phyloP scores from a whole-genome alignment of 2,888 invertebrate genomes.

The Odiellus spinosus region DNA sequence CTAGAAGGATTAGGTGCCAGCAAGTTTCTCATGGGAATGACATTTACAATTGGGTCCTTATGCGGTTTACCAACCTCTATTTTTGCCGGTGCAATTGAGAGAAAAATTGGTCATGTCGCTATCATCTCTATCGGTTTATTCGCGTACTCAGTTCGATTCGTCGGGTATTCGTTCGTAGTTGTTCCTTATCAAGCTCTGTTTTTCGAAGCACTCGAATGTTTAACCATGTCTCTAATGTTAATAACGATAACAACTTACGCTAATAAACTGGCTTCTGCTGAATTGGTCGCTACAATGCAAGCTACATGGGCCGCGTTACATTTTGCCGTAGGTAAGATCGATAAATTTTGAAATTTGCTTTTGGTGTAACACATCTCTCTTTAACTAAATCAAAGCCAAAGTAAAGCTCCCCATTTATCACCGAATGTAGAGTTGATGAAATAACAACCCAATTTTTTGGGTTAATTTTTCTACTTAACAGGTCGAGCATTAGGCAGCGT shows the following conservation, averaged over 20 bases:
- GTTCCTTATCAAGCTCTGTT: background rate
- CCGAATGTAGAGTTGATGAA: no score
- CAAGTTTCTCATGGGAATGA: constrained; percentile 59
- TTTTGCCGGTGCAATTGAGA: constrained; percentile 55
- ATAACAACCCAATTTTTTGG: no score
- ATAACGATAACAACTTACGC: constrained; percentile 7
- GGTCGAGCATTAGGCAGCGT: constrained; percentile 6
- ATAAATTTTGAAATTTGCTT: background rate
- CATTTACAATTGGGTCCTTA: constrained; percentile 57
- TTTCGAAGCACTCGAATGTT: constrained; percentile 5
- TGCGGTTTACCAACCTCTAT: constrained; percentile 57
- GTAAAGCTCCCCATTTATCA: no score
- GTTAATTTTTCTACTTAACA: background rate
- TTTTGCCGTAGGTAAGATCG: constrained; percentile 1
- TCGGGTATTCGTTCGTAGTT: constrained; percentile 33
- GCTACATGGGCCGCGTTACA: constrained; percentile 9
- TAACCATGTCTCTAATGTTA: constrained; percentile 4
- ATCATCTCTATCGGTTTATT: constrained; percentile 58
- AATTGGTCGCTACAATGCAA: constrained; percentile 8
- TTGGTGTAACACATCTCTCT: no score
- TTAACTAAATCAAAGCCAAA: no score
- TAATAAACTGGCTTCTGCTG: background rate
- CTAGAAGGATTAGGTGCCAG: constrained; percentile 59
- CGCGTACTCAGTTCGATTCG: constrained; percentile 52
- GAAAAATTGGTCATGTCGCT: constrained; percentile 54